These are phyloP conservation scores for Drosophila cognata DNA, from an alignment of 2,888 invertebrate genomes.

Conservation along the genomic window DNA sequence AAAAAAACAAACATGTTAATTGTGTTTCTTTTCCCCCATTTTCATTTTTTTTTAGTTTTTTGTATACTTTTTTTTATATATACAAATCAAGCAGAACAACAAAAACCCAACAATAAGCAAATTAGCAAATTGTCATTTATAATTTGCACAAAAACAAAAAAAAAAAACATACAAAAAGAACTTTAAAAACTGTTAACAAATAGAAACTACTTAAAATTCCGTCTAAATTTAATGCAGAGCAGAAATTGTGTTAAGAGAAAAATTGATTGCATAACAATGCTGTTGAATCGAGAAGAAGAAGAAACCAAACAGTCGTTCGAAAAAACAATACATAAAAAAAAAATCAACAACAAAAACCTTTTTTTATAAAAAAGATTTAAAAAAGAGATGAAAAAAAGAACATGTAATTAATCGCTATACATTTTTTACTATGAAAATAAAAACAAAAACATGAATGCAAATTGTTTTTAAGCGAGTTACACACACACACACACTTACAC, in stretches of 20 bases:
- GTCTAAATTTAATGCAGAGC: constrained; percentile 54
- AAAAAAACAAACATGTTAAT: constrained; percentile 15
- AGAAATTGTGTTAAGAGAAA: constrained; percentile 38
- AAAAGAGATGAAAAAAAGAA: constrained; percentile 41
- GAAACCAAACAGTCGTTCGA: constrained; percentile 72
- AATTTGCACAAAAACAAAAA: constrained; percentile 36
- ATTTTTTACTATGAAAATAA: constrained; percentile 77
- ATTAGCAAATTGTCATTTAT: constrained; percentile 21
- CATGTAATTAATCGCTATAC: constrained; percentile 71
- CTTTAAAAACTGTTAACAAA: constrained; percentile 28
- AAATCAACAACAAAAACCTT: constrained; percentile 48
- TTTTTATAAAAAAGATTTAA: constrained; percentile 78
- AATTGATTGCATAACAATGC: constrained; percentile 28
- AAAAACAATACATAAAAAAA: constrained; percentile 40
- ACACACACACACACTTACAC: constrained; percentile 20
- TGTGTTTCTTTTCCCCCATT: constrained; percentile 34
- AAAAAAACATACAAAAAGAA: constrained; percentile 1
- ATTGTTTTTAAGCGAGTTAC: constrained; percentile 60
- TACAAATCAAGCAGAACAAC: constrained; percentile 21
- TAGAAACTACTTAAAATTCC: constrained; percentile 65
- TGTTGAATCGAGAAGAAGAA: constrained; percentile 42
- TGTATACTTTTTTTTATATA: constrained; percentile 39
- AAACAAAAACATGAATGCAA: constrained; percentile 63
- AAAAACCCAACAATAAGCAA: constrained; percentile 23
- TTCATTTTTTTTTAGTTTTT: constrained; percentile 32